Evolutionary conservation across 2,888 invertebrate genomes (phyloP), one percentile per base, ranked within the genome.

Genomic region (Eupelmus urozonus): DNA sequence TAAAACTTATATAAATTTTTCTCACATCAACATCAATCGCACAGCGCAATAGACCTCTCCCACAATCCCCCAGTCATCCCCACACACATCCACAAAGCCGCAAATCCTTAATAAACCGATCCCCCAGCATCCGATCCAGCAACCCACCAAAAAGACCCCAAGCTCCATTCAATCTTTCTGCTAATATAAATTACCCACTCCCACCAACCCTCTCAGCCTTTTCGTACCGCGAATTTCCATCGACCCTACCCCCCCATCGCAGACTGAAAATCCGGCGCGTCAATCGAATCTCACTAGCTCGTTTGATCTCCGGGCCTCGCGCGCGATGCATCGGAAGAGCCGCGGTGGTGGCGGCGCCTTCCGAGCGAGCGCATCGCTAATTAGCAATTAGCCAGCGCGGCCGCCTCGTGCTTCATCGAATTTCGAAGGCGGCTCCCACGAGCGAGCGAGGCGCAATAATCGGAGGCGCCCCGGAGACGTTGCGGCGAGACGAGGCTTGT

Each of bases 361-460:
- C 51, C 60, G 40, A n/a, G 34, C 49, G 70, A 60, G 53, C 67
- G 62, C 69, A 66, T 71, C 72, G 57, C 78, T 81, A 81, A 81
- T 80, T 81, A 82, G 76, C 78, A 80, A 82, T 82, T 80, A 80
- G 75, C 73, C 20, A 49, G 66, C 63, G 59, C 27, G 25, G n/a
- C 69, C 23, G 25, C 7, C 45, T 20, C 57, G 4, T 16, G 60
- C 75, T 53, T 49, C 60, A 49, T 55, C 42, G 67, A 75, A 60
- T 67, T 67, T 69, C 75, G 51, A 34, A 27, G 53, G 23, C 34
- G 11, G n/a, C 13, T 13, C 20, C n/a, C 18, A 23, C 29, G n/a
- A 13, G 59, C 16, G 16, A 2, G 45, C 20, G 18, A 18, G 9
- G 20, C 23, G 57, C 27, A 49, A 74, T 49, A 66, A 66, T 59